Evolutionary conservation across 2,797 vertebrate genomes (phyloP).

Genomic region (Buphagus erythrorhynchus): DNA sequence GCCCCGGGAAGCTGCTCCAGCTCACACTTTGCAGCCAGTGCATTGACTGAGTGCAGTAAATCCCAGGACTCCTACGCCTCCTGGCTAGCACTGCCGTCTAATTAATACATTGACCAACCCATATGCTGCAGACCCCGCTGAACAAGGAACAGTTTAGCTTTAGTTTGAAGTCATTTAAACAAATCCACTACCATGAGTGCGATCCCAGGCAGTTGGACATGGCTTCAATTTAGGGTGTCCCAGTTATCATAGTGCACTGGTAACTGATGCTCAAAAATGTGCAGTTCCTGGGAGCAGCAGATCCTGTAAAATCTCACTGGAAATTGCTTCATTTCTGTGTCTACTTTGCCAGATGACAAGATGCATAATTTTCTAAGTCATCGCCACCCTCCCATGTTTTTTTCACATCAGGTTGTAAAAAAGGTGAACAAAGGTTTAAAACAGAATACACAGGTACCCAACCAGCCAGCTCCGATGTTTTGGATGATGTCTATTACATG

Average conservation of each 20-base stretch:
- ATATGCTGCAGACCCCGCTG: fast-evolving
- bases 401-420: neutral
- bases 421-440: neutral
- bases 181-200: neutral
- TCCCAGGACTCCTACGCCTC: neutral
- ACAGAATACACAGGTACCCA: neutral
- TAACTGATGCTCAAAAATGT: neutral
- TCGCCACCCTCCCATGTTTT: fast-evolving
- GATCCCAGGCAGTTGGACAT: fast-evolving
- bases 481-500: neutral
- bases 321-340: neutral
- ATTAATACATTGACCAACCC: neutral
- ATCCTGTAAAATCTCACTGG: neutral
- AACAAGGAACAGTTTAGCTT: neutral
- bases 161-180: neutral
- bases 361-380: neutral
- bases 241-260: neutral
- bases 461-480: neutral
- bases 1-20: neutral
- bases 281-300: neutral
- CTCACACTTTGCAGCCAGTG: fast-evolving
- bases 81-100: fast-evolving
- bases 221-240: neutral
- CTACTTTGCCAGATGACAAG: neutral
- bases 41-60: fast-evolving